Conservation (phyloP, 2,113 vertebrate genomes). For the Oostethus manadensis region DNA sequence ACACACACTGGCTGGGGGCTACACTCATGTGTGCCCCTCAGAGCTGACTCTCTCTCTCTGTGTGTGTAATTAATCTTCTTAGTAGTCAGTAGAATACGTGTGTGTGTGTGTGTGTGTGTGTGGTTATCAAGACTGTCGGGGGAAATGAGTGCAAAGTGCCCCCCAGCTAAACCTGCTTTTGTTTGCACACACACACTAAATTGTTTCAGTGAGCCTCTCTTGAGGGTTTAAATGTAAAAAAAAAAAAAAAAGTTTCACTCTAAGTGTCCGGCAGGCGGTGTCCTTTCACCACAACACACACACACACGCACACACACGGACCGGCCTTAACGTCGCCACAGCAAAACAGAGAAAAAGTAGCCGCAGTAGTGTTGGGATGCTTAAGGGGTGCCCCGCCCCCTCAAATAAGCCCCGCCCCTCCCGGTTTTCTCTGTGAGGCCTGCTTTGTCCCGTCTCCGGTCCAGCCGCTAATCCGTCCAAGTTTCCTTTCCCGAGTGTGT, state of each 20-base stretch:
- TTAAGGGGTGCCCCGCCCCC: too few species aligned
- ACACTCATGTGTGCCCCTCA: constrained; percentile 52
- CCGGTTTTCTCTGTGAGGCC: background rate
- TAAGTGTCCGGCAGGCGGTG: constrained; percentile 88
- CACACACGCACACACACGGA: background rate
- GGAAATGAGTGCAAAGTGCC: constrained; percentile 66
- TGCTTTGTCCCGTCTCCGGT: constrained; percentile 20
- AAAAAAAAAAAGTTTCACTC: constrained; percentile 55
- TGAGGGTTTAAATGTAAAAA: constrained; percentile 30
- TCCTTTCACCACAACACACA: constrained; percentile 66
- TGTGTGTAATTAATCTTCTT: constrained; percentile 65
- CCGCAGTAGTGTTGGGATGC: background rate
- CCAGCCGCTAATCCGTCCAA: constrained; percentile 21
- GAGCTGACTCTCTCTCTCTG: constrained; percentile 49
- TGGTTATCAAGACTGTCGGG: constrained; percentile 57
- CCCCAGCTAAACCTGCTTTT: constrained; percentile 52
- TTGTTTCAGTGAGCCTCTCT: background rate
- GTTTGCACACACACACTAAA: constrained; percentile 23
- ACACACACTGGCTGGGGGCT: constrained; percentile 63
- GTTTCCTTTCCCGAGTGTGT: constrained; percentile 40
- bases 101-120: constrained; percentile 40
- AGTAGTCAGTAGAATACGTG: constrained; percentile 50
- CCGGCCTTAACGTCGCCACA: background rate
- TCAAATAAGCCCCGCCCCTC: background rate
- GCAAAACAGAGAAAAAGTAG: background rate